Evolutionary conservation across 1,140 invertebrate species (phyloP), one percentile per base, ranked within the genome.

Genomic region (Drosophila orosa): DNA sequence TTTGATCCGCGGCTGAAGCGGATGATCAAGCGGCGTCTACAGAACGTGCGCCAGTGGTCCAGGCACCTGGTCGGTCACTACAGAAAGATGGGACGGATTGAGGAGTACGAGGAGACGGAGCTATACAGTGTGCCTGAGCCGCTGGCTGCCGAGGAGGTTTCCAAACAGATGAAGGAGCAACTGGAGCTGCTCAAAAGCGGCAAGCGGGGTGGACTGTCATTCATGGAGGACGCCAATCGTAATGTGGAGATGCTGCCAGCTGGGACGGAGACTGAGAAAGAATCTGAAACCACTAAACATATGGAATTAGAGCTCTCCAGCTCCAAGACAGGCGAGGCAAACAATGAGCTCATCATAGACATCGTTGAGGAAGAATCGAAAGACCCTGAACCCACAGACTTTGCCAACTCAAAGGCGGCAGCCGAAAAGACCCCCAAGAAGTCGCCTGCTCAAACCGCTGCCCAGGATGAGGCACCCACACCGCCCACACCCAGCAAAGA

Each of bases 111-210:
- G 67, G 86, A 90, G 69, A 90, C 71, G 39, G 85, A 82, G 52
- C 37, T 77, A 3, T 86, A 80, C n/a, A 79, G 55, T 10, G 74
- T 78, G 33, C 40, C 52, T 0, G 66, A 78, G 40, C 68, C 78
- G 5, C 40, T 80, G 17, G 52, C 24, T 13, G 52, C 72, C 24
- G 87, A 84, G 15, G 90, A 91, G 47, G 40, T 91, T 24, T 75
- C 81, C 24, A 91, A 91, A 48, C 79, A 90, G 44, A 74, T 91
- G 78, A 91, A 91, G 40, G 69, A 91, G 52, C 91, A 91, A 52
- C 62, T 91, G 55, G 87, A 91, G 58, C 42, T 91, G 24, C 65
- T 91, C 0, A 90, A 91, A 31, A 84, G 63, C 10, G 57, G 73
- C 37, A 91, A 91, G 27, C 63, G 90, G 0, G 75, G 90, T 0